Conservation (phyloP, 2,888 invertebrate genomes). For the Pterostichus madidus region DNA sequence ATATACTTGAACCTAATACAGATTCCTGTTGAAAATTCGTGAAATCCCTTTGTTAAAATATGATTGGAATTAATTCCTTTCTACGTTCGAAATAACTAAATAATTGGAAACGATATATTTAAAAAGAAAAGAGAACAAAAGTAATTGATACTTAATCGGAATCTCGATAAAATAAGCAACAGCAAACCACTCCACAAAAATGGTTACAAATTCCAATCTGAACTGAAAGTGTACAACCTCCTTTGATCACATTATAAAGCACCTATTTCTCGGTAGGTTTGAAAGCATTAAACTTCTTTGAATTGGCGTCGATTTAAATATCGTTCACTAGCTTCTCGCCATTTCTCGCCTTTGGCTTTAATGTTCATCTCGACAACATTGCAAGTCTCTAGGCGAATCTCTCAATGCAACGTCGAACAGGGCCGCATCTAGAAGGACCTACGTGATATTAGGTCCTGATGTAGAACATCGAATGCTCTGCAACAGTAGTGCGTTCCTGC, state of each 20-base stretch:
- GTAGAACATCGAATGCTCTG: neutral
- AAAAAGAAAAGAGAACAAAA: no score
- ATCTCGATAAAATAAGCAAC: neutral
- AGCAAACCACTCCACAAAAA: no score
- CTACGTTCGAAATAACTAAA: no score
- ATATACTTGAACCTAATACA: no score
- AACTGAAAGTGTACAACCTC: neutral
- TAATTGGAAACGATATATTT: no score
- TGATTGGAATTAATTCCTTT: no score
- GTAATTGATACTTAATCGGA: neutral
- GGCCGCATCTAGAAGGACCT: neutral
- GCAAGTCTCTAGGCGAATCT: neutral
- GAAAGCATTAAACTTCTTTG: constrained; percentile 39
- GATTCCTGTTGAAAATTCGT: no score
- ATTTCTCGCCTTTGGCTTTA: constrained; percentile 11
- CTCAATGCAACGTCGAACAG: no score
- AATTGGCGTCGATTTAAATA: constrained; percentile 53
- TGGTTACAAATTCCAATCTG: neutral
- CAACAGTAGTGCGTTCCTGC: constrained; percentile 25
- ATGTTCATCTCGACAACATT: neutral
- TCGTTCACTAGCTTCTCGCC: neutral
- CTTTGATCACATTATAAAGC: constrained; percentile 47
- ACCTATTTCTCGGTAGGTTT: constrained; percentile 41
- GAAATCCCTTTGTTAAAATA: no score
- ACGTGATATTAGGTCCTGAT: no score